A percentile compares a stretch with the other conserved stretches of the same genome.
phyloP scores from a whole-genome alignment of 2,888 invertebrate genomes.

The Aelia acuminata region DNA sequence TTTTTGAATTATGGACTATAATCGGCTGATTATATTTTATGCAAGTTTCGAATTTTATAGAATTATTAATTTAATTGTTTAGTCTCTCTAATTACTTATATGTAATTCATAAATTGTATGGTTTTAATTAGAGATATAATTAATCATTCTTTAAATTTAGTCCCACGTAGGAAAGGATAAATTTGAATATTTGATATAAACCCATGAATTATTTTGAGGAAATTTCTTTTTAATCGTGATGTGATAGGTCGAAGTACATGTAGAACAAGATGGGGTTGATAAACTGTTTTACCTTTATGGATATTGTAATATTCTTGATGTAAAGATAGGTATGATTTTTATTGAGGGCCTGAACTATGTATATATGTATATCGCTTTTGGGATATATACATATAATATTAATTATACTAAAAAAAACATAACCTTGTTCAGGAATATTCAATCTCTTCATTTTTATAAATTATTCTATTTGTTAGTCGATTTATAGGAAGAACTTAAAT shows the following conservation, averaged over 20 bases:
- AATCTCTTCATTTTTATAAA: neutral
- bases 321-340: too few species aligned
- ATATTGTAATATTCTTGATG: neutral
- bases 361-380: too few species aligned
- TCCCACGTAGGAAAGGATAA: neutral
- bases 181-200: neutral
- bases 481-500: neutral
- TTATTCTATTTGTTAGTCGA: too few species aligned
- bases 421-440: neutral
- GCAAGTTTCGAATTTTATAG: neutral
- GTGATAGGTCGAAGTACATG: neutral
- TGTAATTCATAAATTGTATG: neutral
- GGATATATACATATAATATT: too few species aligned
- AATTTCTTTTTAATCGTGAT: neutral
- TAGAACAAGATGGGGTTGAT: neutral
- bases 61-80: neutral
- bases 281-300: neutral
- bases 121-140: neutral
- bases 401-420: too few species aligned
- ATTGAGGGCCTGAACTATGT: too few species aligned
- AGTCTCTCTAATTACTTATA: neutral
- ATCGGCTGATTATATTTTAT: neutral
- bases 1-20: neutral
- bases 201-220: neutral
- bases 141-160: neutral